phyloP scores from a whole-genome alignment of 2,888 invertebrate species.

The Harpagoxenus sublaevis region DNA sequence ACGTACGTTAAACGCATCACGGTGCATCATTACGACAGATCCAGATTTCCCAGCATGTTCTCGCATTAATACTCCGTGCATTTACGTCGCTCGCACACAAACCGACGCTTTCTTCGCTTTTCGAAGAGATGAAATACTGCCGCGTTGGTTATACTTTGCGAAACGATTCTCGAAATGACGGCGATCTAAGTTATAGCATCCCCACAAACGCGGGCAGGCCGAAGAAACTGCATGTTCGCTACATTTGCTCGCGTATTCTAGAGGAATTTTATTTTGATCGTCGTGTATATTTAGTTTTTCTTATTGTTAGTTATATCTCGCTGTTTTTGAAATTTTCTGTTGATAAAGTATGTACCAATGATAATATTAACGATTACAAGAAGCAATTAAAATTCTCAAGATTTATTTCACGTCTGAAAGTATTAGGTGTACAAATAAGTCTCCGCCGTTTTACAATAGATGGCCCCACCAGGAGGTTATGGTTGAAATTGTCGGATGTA shows the following conservation, averaged over 20 bases:
- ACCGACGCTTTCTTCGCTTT: constrained; percentile 35
- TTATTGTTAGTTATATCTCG: background rate
- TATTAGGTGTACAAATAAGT: no score
- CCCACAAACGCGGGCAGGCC: background rate
- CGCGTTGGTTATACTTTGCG: constrained; percentile 46
- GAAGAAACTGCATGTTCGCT: constrained; percentile 10
- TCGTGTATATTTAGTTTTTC: background rate
- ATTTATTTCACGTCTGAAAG: background rate
- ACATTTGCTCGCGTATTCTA: constrained; percentile 3
- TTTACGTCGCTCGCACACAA: constrained; percentile 47
- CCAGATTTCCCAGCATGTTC: constrained; percentile 39
- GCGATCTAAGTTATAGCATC: constrained; percentile 22
- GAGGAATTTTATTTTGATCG: constrained; percentile 5
- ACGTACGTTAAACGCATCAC: constrained; percentile 29
- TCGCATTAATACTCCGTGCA: constrained; percentile 50
- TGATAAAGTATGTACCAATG: background rate
- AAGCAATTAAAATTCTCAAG: background rate
- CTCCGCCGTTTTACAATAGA: no score
- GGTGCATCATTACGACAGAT: constrained; percentile 43
- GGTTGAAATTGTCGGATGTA: no score
- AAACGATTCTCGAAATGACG: constrained; percentile 38
- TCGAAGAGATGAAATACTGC: constrained; percentile 50
- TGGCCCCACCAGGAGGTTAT: no score
- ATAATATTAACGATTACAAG: background rate
- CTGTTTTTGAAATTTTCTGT: background rate